phyloP scores from a whole-genome alignment of 2,888 invertebrate species.

The Bugulina stolonifera region DNA sequence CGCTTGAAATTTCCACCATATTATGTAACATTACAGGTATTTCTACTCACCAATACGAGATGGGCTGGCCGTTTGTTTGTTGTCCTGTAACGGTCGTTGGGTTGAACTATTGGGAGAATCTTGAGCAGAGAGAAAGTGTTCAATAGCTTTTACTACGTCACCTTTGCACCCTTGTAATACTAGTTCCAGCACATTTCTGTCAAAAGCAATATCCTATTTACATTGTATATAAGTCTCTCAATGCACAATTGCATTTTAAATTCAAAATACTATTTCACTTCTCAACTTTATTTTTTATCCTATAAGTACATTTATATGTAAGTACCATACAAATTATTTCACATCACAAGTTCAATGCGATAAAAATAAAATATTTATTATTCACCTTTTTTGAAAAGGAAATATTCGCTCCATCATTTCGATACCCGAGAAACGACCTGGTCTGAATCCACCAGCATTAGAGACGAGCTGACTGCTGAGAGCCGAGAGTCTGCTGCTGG shows the following conservation, averaged over 20 bases:
- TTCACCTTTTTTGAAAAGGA: constrained; percentile 69
- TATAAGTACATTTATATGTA: no score
- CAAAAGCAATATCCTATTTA: neutral
- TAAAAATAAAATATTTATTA: constrained; percentile 32
- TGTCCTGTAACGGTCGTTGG: neutral
- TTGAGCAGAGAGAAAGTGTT: constrained; percentile 64
- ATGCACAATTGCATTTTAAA: no score
- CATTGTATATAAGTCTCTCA: no score
- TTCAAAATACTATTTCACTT: no score
- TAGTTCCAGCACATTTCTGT: constrained; percentile 67
- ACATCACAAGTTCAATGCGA: neutral
- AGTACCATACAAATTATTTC: neutral
- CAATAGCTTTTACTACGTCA: constrained; percentile 81
- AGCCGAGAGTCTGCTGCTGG: neutral
- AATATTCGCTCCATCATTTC: constrained; percentile 83
- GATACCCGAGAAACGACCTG: constrained; percentile 56
- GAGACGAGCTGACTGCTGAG: constrained; percentile 15
- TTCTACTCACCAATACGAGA: neutral
- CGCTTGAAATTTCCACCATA: no score
- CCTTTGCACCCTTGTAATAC: constrained; percentile 88
- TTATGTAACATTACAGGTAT: neutral
- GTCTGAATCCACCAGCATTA: constrained; percentile 37
- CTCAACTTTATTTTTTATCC: no score
- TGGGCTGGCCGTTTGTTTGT: neutral
- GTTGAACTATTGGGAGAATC: constrained; percentile 32